Conservation (phyloP, 2,113 vertebrate genomes). For the Maccullochella peelii region DNA sequence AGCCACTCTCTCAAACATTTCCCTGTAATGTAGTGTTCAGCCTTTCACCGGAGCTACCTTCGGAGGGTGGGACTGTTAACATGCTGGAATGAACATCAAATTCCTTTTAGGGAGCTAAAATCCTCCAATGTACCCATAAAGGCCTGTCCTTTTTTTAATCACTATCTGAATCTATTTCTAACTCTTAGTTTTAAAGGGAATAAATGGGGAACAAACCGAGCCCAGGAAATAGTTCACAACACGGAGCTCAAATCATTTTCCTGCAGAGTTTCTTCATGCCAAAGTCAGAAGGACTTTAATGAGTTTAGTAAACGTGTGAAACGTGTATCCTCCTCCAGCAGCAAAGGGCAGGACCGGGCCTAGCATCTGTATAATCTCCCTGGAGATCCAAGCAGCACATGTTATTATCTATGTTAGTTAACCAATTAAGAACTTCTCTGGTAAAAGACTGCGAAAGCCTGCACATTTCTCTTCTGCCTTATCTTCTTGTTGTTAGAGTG, state of each 20-base stretch:
- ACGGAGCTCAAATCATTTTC: slow-evolving; percentile 33
- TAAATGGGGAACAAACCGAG: slow-evolving; percentile 35
- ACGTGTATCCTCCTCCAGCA: slow-evolving; percentile 54
- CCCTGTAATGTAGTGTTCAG: slow-evolving; percentile 58
- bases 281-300: slow-evolving; percentile 65
- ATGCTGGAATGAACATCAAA: slow-evolving; percentile 73
- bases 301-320: slow-evolving; percentile 65
- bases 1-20: slow-evolving; percentile 60
- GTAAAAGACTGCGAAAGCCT: slow-evolving; percentile 49
- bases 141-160: slow-evolving; percentile 43
- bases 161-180: slow-evolving; percentile 41
- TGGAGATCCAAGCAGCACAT: slow-evolving; percentile 58
- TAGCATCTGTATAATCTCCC: slow-evolving; percentile 61
- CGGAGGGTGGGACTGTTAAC: slow-evolving; percentile 57
- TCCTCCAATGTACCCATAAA: slow-evolving; percentile 43
- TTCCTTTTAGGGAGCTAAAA: slow-evolving; percentile 76
- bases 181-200: slow-evolving; percentile 37
- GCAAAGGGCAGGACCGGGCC: slow-evolving; percentile 54
- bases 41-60: slow-evolving; percentile 55
- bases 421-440: slow-evolving; percentile 70
- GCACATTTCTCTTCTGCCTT: slow-evolving; percentile 52
- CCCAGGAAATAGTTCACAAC: slow-evolving; percentile 32
- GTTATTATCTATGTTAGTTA: slow-evolving; percentile 70
- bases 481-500: slow-evolving; percentile 57
- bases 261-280: slow-evolving; percentile 33